These are phyloP conservation scores for Pterois miles DNA, from an alignment of 2,797 vertebrate genomes.

Conservation along the genomic window DNA sequence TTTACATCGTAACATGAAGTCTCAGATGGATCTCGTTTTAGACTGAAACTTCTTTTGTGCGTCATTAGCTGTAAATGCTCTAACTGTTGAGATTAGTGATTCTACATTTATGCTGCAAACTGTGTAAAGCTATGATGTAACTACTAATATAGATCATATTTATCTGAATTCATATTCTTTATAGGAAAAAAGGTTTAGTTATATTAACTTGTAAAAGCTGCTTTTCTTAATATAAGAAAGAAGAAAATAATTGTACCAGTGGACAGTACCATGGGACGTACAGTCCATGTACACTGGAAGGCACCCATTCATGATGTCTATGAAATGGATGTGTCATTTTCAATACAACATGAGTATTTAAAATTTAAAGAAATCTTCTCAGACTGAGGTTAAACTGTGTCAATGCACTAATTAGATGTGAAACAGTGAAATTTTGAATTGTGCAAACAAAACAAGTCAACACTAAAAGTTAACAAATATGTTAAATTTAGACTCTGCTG, in stretches of 20 bases:
- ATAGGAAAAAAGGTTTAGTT: neutral
- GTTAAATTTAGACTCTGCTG: neutral
- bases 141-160: neutral
- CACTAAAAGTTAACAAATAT: neutral
- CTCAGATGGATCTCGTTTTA: neutral
- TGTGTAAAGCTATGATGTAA: neutral
- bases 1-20: no score
- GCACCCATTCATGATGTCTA: neutral
- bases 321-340: neutral
- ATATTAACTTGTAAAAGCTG: slow-evolving; percentile 6
- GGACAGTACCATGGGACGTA: slow-evolving; percentile 9
- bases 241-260: slow-evolving; percentile 27
- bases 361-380: neutral
- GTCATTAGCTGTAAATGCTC: neutral
- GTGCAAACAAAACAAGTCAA: neutral
- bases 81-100: neutral
- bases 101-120: neutral
- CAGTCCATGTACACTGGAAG: neutral
- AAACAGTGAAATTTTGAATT: neutral
- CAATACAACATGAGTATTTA: neutral
- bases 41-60: neutral
- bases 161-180: neutral
- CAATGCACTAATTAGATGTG: neutral
- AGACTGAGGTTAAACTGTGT: neutral
- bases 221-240: slow-evolving; percentile 86